A percentile compares a stretch with the other conserved stretches of the same genome.
Evolutionary conservation across 2,888 invertebrate genomes (phyloP).

Genomic region (Pheosia gnoma): DNA sequence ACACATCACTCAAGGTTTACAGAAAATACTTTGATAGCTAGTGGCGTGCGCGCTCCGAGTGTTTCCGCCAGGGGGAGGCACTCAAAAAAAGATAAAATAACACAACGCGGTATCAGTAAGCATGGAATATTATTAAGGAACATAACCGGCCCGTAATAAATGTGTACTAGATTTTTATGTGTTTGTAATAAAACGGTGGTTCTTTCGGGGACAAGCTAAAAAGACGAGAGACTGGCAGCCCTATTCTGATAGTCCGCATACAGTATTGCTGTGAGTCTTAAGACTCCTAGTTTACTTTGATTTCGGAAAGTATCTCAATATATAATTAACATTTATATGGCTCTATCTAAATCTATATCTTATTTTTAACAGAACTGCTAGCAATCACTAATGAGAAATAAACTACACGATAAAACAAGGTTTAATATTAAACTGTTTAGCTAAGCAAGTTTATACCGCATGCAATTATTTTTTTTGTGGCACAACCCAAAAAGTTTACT

Average conservation of each 20-base stretch:
- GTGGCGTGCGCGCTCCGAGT: constrained; percentile 21
- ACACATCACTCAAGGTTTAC: constrained; percentile 13
- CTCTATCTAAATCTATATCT: too few relatives aligned
- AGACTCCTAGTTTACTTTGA: too few relatives aligned
- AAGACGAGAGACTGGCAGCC: constrained; percentile 14
- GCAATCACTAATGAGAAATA: too few relatives aligned
- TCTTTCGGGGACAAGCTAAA: constrained; percentile 31
- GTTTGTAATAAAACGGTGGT: constrained; percentile 56
- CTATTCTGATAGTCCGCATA: constrained; percentile 37
- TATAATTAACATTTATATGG: too few relatives aligned
- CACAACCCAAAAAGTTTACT: too few relatives aligned
- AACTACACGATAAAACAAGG: too few relatives aligned
- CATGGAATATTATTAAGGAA: constrained; percentile 67
- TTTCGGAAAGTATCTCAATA: too few relatives aligned
- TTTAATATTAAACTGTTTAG: too few relatives aligned
- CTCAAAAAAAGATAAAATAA: constrained; percentile 60
- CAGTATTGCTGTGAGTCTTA: not conserved
- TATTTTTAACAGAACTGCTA: too few relatives aligned
- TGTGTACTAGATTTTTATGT: constrained; percentile 67
- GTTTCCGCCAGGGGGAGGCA: constrained; percentile 42
- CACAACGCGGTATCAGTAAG: constrained; percentile 61
- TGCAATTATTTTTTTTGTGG: too few relatives aligned
- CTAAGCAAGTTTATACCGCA: too few relatives aligned
- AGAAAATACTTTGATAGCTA: constrained; percentile 1
- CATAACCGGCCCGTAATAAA: constrained; percentile 60